These are phyloP conservation scores for Cryptosula pallasiana DNA, from an alignment of 2,888 invertebrate genomes.

Conservation along the genomic window DNA sequence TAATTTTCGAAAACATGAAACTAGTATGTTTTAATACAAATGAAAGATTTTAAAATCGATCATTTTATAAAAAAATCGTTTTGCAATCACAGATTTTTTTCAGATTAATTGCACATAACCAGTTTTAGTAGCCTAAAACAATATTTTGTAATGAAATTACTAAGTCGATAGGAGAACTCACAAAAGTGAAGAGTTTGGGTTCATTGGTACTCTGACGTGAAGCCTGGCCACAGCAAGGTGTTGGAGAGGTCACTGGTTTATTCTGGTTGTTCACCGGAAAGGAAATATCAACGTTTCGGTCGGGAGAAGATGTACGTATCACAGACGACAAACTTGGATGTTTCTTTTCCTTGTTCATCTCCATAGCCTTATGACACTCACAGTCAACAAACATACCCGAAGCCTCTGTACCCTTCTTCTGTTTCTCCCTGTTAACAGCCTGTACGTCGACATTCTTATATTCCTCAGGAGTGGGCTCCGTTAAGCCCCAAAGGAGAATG, in stretches of 20 bases:
- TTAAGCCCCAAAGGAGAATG: not conserved
- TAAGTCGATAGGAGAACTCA: not conserved
- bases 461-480: conserved; percentile 10
- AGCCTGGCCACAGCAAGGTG: too few relatives aligned
- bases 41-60: too few relatives aligned
- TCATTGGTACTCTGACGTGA: too few relatives aligned
- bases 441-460: conserved; percentile 10
- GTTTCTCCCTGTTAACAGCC: not conserved
- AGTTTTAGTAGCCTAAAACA: too few relatives aligned
- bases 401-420: not conserved
- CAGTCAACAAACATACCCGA: not conserved
- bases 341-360: not conserved
- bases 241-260: too few relatives aligned
- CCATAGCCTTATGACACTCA: not conserved
- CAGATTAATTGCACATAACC: too few relatives aligned
- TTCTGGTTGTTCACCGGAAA: not conserved
- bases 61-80: too few relatives aligned
- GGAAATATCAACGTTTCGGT: not conserved
- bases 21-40: too few relatives aligned
- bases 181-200: not conserved
- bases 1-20: too few relatives aligned
- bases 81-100: too few relatives aligned
- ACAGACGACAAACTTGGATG: conserved; percentile 11
- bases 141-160: too few relatives aligned
- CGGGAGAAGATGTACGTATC: not conserved